Percentiles rank a stretch among this genome's conserved stretches.
These are phyloP conservation scores for Andrena bucephala DNA, from an alignment of 2,888 invertebrate species.

Conservation along the genomic window DNA sequence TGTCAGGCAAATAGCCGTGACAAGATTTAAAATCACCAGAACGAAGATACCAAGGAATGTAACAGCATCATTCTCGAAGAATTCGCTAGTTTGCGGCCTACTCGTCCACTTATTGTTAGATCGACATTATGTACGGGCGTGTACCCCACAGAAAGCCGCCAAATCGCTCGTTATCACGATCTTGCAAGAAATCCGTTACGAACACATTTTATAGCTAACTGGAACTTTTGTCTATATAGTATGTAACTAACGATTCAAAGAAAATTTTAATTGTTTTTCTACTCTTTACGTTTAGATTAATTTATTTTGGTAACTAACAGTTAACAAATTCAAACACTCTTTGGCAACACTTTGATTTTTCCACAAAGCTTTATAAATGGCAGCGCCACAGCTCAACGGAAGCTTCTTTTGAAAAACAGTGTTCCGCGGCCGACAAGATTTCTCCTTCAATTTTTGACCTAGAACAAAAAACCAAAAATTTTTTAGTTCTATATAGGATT, in stretches of 20 bases:
- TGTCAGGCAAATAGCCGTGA: conserved; percentile 42
- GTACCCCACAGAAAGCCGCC: conserved; percentile 46
- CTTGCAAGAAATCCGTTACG: conserved; percentile 48
- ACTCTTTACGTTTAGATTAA: no score
- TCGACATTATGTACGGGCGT: conserved; percentile 54
- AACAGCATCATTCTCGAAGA: conserved; percentile 66
- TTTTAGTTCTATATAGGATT: no score
- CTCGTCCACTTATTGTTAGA: conserved; percentile 60
- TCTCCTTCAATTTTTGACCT: no score
- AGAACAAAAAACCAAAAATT: no score
- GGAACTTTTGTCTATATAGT: not conserved
- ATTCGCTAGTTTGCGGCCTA: conserved; percentile 70
- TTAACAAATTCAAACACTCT: no score
- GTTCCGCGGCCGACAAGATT: no score
- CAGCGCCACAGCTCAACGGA: no score
- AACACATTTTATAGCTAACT: not conserved
- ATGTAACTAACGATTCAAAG: not conserved
- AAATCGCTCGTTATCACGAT: conserved; percentile 63
- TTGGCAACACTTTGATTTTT: no score
- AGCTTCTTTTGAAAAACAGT: no score
- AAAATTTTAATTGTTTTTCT: no score
- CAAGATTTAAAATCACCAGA: conserved; percentile 60
- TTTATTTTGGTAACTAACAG: no score
- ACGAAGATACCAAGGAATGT: conserved; percentile 16
- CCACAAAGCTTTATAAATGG: no score